Evolutionary conservation across 1,140 invertebrate species (phyloP).

Genomic region (Ostrea denselamellosa): DNA sequence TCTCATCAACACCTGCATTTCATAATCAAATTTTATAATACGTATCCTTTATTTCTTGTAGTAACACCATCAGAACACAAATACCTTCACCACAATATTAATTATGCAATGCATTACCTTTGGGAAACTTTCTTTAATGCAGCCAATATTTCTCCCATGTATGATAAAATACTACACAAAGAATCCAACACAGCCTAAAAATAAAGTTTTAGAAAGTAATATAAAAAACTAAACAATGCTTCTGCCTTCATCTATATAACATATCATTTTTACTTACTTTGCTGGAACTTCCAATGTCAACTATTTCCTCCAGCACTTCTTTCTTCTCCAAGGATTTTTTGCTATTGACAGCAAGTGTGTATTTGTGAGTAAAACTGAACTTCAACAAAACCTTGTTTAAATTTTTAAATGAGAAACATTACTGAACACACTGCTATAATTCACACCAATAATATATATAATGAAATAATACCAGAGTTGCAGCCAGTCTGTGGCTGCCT

Average conservation of each 20-base stretch:
- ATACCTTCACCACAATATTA: too few relatives aligned
- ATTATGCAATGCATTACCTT: conserved; percentile 61
- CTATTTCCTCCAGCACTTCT: conserved; percentile 81
- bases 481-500: conserved; percentile 89
- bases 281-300: conserved; percentile 81
- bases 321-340: conserved; percentile 83
- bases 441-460: conserved; percentile 34
- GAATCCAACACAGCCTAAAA: conserved; percentile 85
- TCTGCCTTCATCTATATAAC: not conserved
- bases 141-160: conserved; percentile 85
- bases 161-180: conserved; percentile 88
- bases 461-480: conserved; percentile 80
- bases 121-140: conserved; percentile 78
- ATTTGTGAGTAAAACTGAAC: not conserved
- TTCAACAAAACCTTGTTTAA: too few relatives aligned
- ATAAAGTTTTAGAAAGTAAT: not conserved
- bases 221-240: not conserved
- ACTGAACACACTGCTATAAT: not conserved
- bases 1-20: not conserved
- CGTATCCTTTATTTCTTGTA: not conserved
- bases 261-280: conserved; percentile 71
- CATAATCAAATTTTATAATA: not conserved
- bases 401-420: not conserved
- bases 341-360: conserved; percentile 66
- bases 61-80: too few relatives aligned